A percentile compares a stretch with the other conserved stretches of the same genome.
phyloP scores from a whole-genome alignment of 1,140 invertebrate genomes.

The Scaptomyza graminum region DNA sequence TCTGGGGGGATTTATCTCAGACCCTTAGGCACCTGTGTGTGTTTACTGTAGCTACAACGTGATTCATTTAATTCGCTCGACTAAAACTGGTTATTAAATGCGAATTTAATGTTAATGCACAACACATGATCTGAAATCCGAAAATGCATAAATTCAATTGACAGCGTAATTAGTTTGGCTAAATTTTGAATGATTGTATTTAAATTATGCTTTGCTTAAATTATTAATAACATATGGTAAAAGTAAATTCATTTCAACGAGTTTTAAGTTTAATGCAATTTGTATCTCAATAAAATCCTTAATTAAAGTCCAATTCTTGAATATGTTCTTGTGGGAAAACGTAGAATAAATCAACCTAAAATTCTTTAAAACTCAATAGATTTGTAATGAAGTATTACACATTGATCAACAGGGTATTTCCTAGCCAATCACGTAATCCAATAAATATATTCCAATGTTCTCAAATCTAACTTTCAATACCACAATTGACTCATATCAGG shows the following conservation, averaged over 20 bases:
- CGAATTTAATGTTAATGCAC: neutral
- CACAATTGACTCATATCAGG: neutral
- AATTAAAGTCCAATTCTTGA: too few relatives aligned
- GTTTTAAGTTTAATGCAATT: neutral
- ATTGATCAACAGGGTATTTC: neutral
- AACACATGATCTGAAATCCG: neutral
- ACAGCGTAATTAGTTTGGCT: conserved; percentile 8
- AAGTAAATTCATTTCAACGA: neutral
- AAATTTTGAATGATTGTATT: neutral
- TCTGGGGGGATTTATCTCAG: conserved; percentile 4
- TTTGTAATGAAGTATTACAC: too few relatives aligned
- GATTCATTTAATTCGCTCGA: conserved; percentile 5
- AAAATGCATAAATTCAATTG: conserved; percentile 6
- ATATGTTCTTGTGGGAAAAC: too few relatives aligned
- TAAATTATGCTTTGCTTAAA: conserved; percentile 6
- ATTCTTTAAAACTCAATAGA: too few relatives aligned
- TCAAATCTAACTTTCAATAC: neutral
- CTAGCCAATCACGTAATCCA: neutral
- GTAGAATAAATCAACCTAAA: too few relatives aligned
- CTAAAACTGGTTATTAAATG: conserved; percentile 13
- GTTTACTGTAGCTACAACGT: neutral
- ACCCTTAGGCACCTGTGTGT: conserved; percentile 7
- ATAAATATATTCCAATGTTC: neutral
- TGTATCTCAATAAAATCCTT: neutral
- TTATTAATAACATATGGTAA: conserved; percentile 6